Evolutionary conservation across 1,140 invertebrate genomes (phyloP), one percentile per base, ranked within the genome.

Genomic region (Pseudomyrmex cubaensis): DNA sequence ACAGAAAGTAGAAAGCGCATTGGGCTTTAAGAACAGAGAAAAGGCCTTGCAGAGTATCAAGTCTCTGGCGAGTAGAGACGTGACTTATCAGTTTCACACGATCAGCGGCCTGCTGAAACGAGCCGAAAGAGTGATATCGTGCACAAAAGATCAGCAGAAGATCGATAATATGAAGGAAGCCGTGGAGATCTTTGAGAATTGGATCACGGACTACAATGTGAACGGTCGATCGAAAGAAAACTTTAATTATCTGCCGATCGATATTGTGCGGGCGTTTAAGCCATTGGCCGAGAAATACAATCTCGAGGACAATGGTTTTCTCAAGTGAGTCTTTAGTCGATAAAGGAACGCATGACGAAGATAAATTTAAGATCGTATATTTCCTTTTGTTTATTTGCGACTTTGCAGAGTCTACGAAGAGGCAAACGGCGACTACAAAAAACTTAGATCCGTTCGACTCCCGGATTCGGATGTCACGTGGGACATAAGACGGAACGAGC

Each of bases 151-250:
- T 35, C 82, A 90, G 76, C 85, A 90, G 54, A 90, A 90, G 62
- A 90, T 90, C 56, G 82, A 75, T 56, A 94, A 93, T 64, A 88
- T 94, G 69, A 91, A 83, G 56, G 93, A 93, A 35, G 90, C 93
- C n/a, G 78, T 94, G 7, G 85, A 90, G 54, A 85, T 91, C 13
- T 93, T 93, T 57, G 93, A 94, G 72, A 88, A 90, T 57, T 94
- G 93, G 93, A 87, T 94, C 10, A 91, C 91, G 56, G 93, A 94
- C 35, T 94, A 94, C 64, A 92, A 92, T 35, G 89, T 87, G 25
- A 91, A 92, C 75, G 86, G 88, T 5, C 82, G 93, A 22, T 87
- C 91, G 13, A 93, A 92, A 44, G 93, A 93, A 64, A 93, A 93
- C 72, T 93, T 93, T 62, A 86, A 88, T 52, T 94, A 94, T 72